Evolutionary conservation across 2,113 vertebrate genomes (phyloP), one percentile per base, ranked within the genome.

Genomic region (Rafetus swinhoei): DNA sequence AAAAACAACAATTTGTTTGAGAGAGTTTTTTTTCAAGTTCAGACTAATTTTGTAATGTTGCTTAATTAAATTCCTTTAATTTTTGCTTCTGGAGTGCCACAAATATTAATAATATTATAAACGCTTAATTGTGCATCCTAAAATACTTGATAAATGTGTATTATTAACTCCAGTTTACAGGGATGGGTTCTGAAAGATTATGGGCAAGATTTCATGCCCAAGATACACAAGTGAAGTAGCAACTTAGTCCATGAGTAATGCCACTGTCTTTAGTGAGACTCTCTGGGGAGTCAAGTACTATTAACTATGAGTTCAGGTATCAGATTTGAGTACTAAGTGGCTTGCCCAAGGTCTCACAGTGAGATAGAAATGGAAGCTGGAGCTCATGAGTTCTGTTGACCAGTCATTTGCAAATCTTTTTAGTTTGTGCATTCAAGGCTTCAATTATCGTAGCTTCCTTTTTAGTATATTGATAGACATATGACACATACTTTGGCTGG

Each of bases 291-390:
- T 39, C 7, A 50, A 86, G 19, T 81, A 79, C 79, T 27, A 3
- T 84, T 45, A 4, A 32, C 0, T 0, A 0, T 0, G 53, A 1
- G 1, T 3, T 0, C 0, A 12, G 32, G 3, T 77, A 52, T 39
- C 15, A 27, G 62, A 69, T 7, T 57, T 27, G 39, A 39, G 15
- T 9, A 0, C 0, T 79, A 79, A 22, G 12, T 69, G 45, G 16
- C 69, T 39, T 59, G 6, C 29, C 82, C 77, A n/a, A 10, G 69
- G 62, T 84, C 60, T 65, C 50, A 12, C 32, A 74, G 50, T 12
- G 27, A 69, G 35, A 25, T 27, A 24, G 12, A 77, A 50, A 50
- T 14, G 50, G 74, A 77, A 77, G 22, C 74, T 14, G 39, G 74
- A 50, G n/a, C 39, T 12, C 22, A 50, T 77, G n/a, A 45, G 35